Conservation (phyloP, 2,888 invertebrate species). For the Heliconius cydno region DNA sequence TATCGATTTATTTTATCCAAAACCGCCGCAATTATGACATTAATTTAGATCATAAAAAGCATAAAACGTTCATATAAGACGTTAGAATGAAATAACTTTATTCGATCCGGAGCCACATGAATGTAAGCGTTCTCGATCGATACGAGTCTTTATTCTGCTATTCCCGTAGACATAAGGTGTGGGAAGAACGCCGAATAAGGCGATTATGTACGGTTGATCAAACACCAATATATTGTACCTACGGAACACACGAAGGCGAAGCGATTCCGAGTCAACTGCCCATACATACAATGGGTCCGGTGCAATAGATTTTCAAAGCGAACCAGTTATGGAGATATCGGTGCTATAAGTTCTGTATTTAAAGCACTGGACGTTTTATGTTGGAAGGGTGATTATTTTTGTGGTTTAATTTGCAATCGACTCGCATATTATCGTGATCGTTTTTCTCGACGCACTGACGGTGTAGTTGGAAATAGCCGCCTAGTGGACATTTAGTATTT, state of each 20-base stretch:
- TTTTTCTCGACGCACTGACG: slow-evolving; percentile 54
- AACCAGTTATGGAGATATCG: slow-evolving; percentile 67
- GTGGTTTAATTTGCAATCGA: slow-evolving; percentile 73
- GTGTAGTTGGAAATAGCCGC: slow-evolving; percentile 45
- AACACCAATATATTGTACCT: slow-evolving; percentile 63
- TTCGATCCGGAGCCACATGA: slow-evolving; percentile 64
- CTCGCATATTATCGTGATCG: slow-evolving; percentile 62
- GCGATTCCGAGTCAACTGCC: slow-evolving; percentile 45
- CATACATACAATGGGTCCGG: slow-evolving; percentile 52
- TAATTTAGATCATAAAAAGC: slow-evolving; percentile 77
- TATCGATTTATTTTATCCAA: slow-evolving; percentile 81
- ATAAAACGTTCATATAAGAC: slow-evolving; percentile 74
- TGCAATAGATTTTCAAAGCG: slow-evolving; percentile 54
- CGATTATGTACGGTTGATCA: slow-evolving; percentile 62
- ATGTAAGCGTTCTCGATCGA: slow-evolving; percentile 63
- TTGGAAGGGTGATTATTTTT: slow-evolving; percentile 72
- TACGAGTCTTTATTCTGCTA: slow-evolving; percentile 50
- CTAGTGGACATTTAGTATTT: slow-evolving; percentile 33
- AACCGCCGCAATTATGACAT: slow-evolving; percentile 81
- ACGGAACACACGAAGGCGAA: slow-evolving; percentile 55
- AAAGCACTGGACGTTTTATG: slow-evolving; percentile 61
- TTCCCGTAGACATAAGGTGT: slow-evolving; percentile 62
- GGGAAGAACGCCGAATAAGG: slow-evolving; percentile 69
- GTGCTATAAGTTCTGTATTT: slow-evolving; percentile 59
- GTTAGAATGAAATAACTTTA: slow-evolving; percentile 78